Evolutionary conservation across 2,113 vertebrate genomes (phyloP), one percentile per base, ranked within the genome.

Genomic region (Polypterus bichir): DNA sequence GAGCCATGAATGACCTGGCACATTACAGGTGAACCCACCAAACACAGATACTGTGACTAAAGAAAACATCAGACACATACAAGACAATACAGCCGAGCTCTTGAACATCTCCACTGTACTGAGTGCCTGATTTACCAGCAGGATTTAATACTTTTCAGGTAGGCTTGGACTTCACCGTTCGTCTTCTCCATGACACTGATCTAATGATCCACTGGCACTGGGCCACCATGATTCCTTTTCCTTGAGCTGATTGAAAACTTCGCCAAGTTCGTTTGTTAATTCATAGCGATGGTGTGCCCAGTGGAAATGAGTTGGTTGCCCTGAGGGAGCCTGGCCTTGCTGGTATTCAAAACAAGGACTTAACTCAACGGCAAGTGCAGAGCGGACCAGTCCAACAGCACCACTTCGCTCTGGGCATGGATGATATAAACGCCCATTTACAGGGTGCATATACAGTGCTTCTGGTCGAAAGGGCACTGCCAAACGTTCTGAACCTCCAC

Each of bases 361-460:
- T 62, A 94, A 81, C 68, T 94, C 90, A 3, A 84, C 84, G 47
- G 91, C 89, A 64, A 97, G 63, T 1, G 89, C 81, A 0, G 90
- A 94, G 1, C 86, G 66, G 44, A 97, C 81, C 71, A 96, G 73
- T 0, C 91, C 92, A 0, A 89, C 82, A 0, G 83, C 75, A 0
- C 91, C 90, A 0, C 60, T 59, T 0, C 64, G 69, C 8, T 73
- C 81, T 0, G 82, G 78, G 3, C 83, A 89, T 0, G 92, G 91
- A 64, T 97, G 93, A 66, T 97, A 96, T 5, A 97, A 64, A 2
- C 92, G 82, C 1, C 93, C 93, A 1, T 83, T 92, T 49, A 49
- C 63, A 0, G 88, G 90, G 3, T 84, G 66, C 78, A 93, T 82
- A 63, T 75, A 80, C 56, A 97, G 65, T 2, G 79, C 75, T 10